Evolutionary conservation across 2,797 vertebrate genomes (phyloP).

Genomic region (Hydrolagus colliei): DNA sequence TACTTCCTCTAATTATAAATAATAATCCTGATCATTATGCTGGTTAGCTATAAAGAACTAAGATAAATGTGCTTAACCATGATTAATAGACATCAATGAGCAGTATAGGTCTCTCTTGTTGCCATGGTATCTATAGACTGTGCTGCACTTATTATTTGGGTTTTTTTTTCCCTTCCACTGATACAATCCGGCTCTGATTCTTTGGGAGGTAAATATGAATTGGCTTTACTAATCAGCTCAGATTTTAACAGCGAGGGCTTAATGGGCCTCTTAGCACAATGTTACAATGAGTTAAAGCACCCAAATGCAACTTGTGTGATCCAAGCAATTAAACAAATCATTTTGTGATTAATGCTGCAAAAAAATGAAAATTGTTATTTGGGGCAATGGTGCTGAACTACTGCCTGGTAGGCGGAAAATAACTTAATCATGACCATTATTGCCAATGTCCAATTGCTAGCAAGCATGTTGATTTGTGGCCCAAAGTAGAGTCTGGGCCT

Average conservation of each 20-base stretch:
- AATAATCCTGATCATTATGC: constrained; percentile 99
- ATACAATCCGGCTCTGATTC: not conserved
- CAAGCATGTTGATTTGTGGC: not conserved
- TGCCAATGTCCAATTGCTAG: not conserved
- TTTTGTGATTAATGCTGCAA: constrained; percentile 1
- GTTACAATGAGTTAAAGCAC: constrained; percentile 21
- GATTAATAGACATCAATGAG: constrained; percentile 79
- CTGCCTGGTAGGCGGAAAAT: constrained; percentile 16
- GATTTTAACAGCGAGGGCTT: not conserved
- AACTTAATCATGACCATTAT: constrained; percentile 14
- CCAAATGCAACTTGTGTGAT: not conserved
- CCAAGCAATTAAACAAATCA: constrained; percentile 27
- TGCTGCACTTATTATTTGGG: constrained; percentile 42
- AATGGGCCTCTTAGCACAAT: not conserved
- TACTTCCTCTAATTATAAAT: constrained; percentile 99
- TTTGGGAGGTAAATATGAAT: constrained; percentile 28
- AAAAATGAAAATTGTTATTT: constrained; percentile 12
- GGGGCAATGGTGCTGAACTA: not conserved
- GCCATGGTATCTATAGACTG: constrained; percentile 53
- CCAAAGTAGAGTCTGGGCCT: not conserved
- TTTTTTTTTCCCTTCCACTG: constrained; percentile 37
- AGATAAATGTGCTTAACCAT: constrained; percentile 88
- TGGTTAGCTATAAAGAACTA: constrained; percentile 86
- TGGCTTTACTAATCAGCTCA: constrained; percentile 21
- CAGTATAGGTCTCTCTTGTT: constrained; percentile 57